Conservation (phyloP, 2,113 vertebrate genomes). For the Pungitius pungitius region DNA sequence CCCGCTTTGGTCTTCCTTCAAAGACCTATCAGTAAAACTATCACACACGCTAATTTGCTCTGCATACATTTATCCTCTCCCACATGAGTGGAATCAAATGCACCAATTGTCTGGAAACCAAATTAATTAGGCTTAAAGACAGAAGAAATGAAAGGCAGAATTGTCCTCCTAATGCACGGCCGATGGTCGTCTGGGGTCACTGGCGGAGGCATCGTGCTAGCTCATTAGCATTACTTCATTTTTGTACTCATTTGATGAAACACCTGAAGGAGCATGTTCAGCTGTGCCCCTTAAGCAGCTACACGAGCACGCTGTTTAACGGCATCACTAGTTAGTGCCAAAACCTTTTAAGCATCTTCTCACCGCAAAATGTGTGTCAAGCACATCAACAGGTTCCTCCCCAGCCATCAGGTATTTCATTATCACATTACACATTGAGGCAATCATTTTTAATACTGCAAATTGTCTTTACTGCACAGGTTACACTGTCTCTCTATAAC, state of each 20-base stretch:
- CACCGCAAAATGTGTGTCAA: not conserved
- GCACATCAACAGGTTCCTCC: slow-evolving; percentile 1
- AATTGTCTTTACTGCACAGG: not conserved
- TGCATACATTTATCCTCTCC: slow-evolving; percentile 47
- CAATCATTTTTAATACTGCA: not conserved
- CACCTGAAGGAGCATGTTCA: slow-evolving; percentile 49
- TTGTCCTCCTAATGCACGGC: slow-evolving; percentile 28
- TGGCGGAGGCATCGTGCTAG: not conserved
- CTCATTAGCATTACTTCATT: slow-evolving; percentile 54
- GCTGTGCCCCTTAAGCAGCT: slow-evolving; percentile 31
- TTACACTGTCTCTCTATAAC: not conserved
- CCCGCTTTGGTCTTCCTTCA: slow-evolving; percentile 30
- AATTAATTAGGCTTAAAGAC: slow-evolving; percentile 57
- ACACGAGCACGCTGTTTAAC: slow-evolving; percentile 21
- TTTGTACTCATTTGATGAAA: slow-evolving; percentile 53
- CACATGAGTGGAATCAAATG: slow-evolving; percentile 49
- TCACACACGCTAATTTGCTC: slow-evolving; percentile 38
- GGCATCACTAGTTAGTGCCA: slow-evolving; percentile 34
- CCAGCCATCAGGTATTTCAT: slow-evolving; percentile 12
- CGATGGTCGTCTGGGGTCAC: slow-evolving; percentile 47
- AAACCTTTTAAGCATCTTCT: slow-evolving; percentile 19
- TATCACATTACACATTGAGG: not conserved
- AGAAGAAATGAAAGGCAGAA: no score
- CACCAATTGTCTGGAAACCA: slow-evolving; percentile 44
- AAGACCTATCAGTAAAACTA: slow-evolving; percentile 38